A percentile compares a stretch with the other conserved stretches of the same genome.
Conservation (phyloP, 2,113 vertebrate genomes). For the Mus pahari region DNA sequence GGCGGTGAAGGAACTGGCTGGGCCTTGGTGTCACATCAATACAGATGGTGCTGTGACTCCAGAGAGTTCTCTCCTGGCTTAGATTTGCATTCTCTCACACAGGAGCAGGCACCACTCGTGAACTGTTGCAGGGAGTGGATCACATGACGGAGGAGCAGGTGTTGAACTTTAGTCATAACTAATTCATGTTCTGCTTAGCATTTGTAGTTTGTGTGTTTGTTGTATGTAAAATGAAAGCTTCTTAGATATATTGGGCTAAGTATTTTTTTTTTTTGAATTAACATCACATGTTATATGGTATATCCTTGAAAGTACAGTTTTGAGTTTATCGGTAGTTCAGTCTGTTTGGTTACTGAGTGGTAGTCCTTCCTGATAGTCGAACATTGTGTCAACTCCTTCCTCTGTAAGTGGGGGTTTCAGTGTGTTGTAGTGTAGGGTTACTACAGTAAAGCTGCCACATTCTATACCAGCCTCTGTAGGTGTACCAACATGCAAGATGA, state of each 20-base stretch:
- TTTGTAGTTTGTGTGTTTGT: background rate
- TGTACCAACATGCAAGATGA: too few species aligned
- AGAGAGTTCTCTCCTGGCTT: background rate
- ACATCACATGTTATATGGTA: background rate
- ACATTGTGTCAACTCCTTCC: too few species aligned
- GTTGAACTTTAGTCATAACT: background rate
- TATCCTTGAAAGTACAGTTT: background rate
- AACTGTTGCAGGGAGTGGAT: background rate
- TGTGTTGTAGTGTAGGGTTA: background rate
- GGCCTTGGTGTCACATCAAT: conserved; percentile 24
- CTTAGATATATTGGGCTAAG: background rate
- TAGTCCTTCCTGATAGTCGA: background rate
- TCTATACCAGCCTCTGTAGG: background rate
- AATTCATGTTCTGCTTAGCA: background rate
- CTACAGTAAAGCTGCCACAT: background rate
- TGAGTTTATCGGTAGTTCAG: background rate
- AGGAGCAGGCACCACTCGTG: background rate
- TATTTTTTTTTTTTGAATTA: background rate
- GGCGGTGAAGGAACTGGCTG: background rate
- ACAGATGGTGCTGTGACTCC: background rate
- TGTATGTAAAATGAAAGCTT: background rate
- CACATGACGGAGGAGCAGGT: background rate
- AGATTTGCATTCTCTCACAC: background rate
- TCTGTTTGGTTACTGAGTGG: background rate
- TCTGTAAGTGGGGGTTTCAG: background rate